phyloP scores from a whole-genome alignment of 1,140 invertebrate species.

The Bombus superbus region DNA sequence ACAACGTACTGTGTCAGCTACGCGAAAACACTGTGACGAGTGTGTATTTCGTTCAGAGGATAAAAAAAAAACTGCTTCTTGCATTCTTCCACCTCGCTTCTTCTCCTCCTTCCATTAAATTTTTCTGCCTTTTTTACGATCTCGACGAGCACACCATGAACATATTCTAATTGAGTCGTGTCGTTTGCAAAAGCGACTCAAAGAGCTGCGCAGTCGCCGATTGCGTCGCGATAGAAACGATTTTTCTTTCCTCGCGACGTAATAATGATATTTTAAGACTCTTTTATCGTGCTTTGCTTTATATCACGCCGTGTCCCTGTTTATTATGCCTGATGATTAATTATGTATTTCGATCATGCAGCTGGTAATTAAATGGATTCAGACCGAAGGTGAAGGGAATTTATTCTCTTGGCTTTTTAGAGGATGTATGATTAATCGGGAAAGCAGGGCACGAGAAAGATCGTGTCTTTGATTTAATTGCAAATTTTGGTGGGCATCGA shows the following conservation, averaged over 20 bases:
- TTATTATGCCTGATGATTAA: not conserved
- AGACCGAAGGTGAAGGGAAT: not conserved
- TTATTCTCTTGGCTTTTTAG: not conserved
- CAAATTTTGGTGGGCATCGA: not conserved
- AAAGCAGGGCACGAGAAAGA: not conserved
- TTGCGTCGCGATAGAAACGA: not conserved
- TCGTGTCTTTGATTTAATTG: slow-evolving; percentile 8
- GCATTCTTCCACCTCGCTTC: not conserved
- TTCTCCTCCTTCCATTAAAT: not conserved
- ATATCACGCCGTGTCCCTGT: not conserved
- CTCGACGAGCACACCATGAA: not conserved
- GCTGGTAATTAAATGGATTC: not conserved
- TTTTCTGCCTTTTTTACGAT: not conserved
- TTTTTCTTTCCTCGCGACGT: not conserved
- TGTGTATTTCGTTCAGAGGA: not conserved
- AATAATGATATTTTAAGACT: not conserved
- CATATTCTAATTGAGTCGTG: slow-evolving; percentile 12
- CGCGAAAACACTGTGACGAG: slow-evolving; percentile 20
- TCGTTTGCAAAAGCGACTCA: not conserved
- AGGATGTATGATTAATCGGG: not conserved
- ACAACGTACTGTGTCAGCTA: not conserved
- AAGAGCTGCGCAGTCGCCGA: too few species aligned
- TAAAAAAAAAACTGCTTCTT: not conserved
- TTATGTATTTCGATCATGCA: not conserved
- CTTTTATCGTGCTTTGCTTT: not conserved